Evolutionary conservation across 1,140 invertebrate genomes (phyloP).

Genomic region (Potamilus streckersoni): DNA sequence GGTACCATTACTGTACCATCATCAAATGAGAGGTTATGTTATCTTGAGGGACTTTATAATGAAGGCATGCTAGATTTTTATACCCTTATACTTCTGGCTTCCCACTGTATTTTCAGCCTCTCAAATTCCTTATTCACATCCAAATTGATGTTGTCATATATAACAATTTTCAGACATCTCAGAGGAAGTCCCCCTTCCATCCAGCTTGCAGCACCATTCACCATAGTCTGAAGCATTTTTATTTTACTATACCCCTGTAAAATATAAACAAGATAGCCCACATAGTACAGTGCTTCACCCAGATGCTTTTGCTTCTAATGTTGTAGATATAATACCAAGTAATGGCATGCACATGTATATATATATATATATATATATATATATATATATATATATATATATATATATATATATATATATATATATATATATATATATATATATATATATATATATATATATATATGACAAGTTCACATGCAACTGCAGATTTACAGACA

Average conservation of each 20-base stretch:
- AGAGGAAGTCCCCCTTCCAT: slow-evolving; percentile 60
- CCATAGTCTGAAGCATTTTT: slow-evolving; percentile 46
- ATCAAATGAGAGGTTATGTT: neutral
- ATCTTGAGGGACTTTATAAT: neutral
- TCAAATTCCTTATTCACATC: neutral
- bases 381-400: no score
- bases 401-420: no score
- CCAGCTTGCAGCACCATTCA: slow-evolving; percentile 58
- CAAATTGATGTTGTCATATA: slow-evolving; percentile 34
- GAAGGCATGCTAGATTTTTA: neutral
- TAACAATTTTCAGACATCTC: slow-evolving; percentile 56
- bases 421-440: no score
- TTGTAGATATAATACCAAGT: no score
- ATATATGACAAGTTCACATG: no score
- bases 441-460: no score
- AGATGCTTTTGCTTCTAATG: no score
- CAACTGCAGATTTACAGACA: no score
- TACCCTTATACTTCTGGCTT: slow-evolving; percentile 1
- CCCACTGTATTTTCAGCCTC: neutral
- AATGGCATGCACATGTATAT: no score
- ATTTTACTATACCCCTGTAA: slow-evolving; percentile 39
- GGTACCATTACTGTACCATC: neutral
- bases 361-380: no score
- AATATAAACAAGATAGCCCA: no score
- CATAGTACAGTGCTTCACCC: no score